phyloP scores from a whole-genome alignment of 2,888 invertebrate genomes.

The Cetonia aurata region DNA sequence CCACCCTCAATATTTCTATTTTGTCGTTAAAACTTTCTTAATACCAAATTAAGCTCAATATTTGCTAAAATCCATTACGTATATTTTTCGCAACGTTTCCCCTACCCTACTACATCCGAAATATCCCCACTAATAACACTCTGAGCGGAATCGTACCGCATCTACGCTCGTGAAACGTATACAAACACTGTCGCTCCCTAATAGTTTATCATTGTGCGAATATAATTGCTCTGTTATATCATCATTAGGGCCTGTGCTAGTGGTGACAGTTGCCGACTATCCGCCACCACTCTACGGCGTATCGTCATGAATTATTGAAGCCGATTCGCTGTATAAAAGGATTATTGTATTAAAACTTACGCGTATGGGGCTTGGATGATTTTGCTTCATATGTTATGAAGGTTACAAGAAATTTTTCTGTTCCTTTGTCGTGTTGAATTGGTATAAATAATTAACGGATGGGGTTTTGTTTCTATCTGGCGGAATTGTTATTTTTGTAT shows the following conservation, averaged over 20 bases:
- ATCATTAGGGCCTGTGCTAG: conserved; percentile 31
- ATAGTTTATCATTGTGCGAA: conserved; percentile 61
- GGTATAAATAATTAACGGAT: too few relatives aligned
- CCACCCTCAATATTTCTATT: too few relatives aligned
- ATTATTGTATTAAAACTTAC: conserved; percentile 35
- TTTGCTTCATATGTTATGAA: too few relatives aligned
- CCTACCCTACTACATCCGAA: not conserved
- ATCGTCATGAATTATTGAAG: conserved; percentile 24
- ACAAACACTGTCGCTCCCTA: conserved; percentile 58
- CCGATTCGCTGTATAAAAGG: conserved; percentile 35
- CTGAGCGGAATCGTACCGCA: not conserved
- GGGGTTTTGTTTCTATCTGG: too few relatives aligned
- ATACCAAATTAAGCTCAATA: too few relatives aligned
- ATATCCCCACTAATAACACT: not conserved
- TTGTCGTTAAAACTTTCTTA: too few relatives aligned
- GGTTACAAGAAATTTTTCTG: too few relatives aligned
- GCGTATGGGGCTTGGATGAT: too few relatives aligned
- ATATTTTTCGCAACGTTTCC: too few relatives aligned
- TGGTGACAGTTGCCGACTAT: conserved; percentile 9
- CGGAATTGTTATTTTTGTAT: too few relatives aligned
- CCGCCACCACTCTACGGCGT: not conserved
- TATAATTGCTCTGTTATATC: conserved; percentile 59
- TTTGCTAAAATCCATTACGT: too few relatives aligned
- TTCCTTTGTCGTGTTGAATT: too few relatives aligned
- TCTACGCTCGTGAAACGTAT: conserved; percentile 26